phyloP scores from a whole-genome alignment of 2,888 invertebrate species.

The Mythimna ferrago region DNA sequence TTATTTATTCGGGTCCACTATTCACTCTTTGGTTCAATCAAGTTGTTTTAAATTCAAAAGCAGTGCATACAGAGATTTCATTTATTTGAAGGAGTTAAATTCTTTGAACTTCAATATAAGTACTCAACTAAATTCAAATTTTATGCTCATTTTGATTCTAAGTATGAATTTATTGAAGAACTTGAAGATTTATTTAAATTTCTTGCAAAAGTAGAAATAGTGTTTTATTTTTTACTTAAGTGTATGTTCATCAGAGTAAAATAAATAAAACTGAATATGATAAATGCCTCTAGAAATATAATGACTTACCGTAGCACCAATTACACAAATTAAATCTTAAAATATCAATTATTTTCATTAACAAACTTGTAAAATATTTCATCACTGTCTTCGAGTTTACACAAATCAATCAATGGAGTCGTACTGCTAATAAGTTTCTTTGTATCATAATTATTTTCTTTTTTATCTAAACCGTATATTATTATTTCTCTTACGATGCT shows the following conservation, averaged over 20 bases:
- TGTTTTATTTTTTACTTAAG: conserved; percentile 6
- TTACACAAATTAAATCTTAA: neutral
- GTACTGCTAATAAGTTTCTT: conserved; percentile 66
- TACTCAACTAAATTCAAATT: neutral
- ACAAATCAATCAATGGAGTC: conserved; percentile 72
- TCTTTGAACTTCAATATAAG: conserved; percentile 8
- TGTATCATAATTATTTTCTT: conserved; percentile 84
- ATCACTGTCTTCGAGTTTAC: conserved; percentile 65
- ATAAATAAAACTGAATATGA: conserved; percentile 26
- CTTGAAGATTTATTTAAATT: conserved; percentile 13
- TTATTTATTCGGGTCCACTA: conserved; percentile 3
- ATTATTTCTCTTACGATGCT: conserved; percentile 71
- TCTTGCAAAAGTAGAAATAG: neutral
- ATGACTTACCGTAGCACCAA: neutral
- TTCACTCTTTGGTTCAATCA: neutral
- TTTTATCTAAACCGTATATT: conserved; percentile 80
- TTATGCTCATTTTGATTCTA: neutral
- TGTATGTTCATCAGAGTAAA: neutral
- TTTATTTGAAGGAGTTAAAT: conserved; percentile 13
- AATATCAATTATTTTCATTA: conserved; percentile 30
- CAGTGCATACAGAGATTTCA: neutral
- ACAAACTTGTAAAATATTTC: conserved; percentile 62
- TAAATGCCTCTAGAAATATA: neutral
- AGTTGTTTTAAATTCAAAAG: neutral
- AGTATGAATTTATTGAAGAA: neutral